Conservation (phyloP, 2,113 vertebrate genomes). For the Isurus oxyrinchus region DNA sequence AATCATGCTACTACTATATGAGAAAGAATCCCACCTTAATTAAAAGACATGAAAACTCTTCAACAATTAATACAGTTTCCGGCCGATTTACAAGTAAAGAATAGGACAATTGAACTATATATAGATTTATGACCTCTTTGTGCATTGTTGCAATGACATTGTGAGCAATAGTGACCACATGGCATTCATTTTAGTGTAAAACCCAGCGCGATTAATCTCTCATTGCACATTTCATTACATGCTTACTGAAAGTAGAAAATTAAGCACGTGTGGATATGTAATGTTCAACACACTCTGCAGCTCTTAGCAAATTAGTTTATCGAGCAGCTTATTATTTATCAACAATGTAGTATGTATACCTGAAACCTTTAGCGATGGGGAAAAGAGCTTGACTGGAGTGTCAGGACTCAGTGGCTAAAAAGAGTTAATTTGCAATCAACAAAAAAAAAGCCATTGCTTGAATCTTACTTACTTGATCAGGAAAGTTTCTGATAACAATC, state of each 20-base stretch:
- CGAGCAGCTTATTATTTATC: conserved; percentile 38
- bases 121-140: neutral
- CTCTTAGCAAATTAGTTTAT: conserved; percentile 51
- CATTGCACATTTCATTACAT: conserved; percentile 56
- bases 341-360: conserved; percentile 45
- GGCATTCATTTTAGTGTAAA: neutral
- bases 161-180: conserved; percentile 44
- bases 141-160: conserved; percentile 57
- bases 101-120: conserved; percentile 34
- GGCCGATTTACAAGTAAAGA: conserved; percentile 33
- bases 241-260: conserved; percentile 61
- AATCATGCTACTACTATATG: neutral
- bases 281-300: conserved; percentile 52
- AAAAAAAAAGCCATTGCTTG: neutral
- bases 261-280: conserved; percentile 61
- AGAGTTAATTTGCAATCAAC: conserved; percentile 21
- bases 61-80: neutral
- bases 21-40: neutral
- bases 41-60: neutral
- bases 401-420: conserved; percentile 41
- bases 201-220: conserved; percentile 42
- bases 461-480: conserved; percentile 50
- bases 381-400: conserved; percentile 38
- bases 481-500: conserved; percentile 47
- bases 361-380: neutral